Evolutionary conservation across 2,888 invertebrate species (phyloP), one percentile per base, ranked within the genome.

Genomic region (Bursaphelenchus okinawaensis): DNA sequence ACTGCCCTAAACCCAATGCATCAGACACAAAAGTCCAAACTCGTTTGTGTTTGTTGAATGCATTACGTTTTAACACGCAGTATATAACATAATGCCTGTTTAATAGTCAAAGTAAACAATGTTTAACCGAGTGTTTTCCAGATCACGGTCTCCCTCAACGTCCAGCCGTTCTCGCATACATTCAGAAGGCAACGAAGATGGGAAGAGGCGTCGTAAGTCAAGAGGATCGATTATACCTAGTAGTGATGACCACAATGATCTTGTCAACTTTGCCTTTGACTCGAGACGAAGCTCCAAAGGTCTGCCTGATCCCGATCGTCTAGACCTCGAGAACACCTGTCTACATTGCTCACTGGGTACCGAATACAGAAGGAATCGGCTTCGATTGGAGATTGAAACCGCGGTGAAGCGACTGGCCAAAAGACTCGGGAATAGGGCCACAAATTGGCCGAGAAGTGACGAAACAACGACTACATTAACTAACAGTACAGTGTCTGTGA

Each of bases 391-490:
- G 66, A 75, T 81, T 29, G 81, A 80, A 65, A 72, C 65, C 31
- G 81, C 81, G 7, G 81, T 80, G 24, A 75, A 77, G 64, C 69
- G 78, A 51, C 66, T 80, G 28, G 78, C 78, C 9, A 67, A 76
- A 22, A 68, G 78, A 55, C 67, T 80, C 20, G 80, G 77, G 31
- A 67, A 69, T 54, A 61, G 71, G 29, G 23, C 62, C 0, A 24
- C 55, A 9, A 58, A 28, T 52, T 69, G 70, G 67, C 66, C 60
- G 7, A 60, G 52, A 12, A 57, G 16, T 60, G 24, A 54, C 58
- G 16, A 65, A 68, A 54, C 63, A 29, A 64, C 60, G 26, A 20
- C 57, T 31, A 9, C 55, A 20, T 8, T 23, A 9, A 65, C 68
- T 4, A 69, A 27, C 22, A 40, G 59, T 20, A 62, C 62, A 7